phyloP scores from a whole-genome alignment of 1,140 invertebrate species.

The Schlechtendalia chinensis region DNA sequence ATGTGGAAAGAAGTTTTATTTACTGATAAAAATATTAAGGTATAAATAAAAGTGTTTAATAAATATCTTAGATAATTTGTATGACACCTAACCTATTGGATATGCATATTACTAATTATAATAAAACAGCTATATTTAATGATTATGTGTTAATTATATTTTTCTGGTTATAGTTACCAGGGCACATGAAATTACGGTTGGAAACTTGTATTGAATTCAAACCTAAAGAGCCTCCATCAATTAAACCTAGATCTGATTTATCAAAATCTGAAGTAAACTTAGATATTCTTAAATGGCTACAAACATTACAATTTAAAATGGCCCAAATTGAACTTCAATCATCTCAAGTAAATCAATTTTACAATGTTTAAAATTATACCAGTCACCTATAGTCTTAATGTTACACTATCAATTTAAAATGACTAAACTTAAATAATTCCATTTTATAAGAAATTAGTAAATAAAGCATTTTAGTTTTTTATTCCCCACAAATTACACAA shows the following conservation, averaged over 20 bases:
- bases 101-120: too few species aligned
- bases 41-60: not conserved
- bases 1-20: slow-evolving; percentile 66
- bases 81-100: too few species aligned
- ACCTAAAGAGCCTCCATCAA: slow-evolving; percentile 56
- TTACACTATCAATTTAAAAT: not conserved
- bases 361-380: slow-evolving; percentile 65
- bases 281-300: slow-evolving; percentile 73
- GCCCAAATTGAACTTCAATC: slow-evolving; percentile 96
- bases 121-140: not conserved
- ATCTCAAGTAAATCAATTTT: slow-evolving; percentile 85
- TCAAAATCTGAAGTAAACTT: slow-evolving; percentile 30
- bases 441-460: not conserved
- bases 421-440: not conserved
- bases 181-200: slow-evolving; percentile 83
- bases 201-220: slow-evolving; percentile 81
- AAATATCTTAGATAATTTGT: not conserved
- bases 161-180: slow-evolving; percentile 72
- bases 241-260: slow-evolving; percentile 53
- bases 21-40: slow-evolving; percentile 45
- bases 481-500: too few species aligned
- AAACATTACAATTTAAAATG: slow-evolving; percentile 95
- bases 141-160: not conserved
- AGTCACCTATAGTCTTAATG: not conserved
- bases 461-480: too few species aligned